Evolutionary conservation across 2,888 invertebrate genomes (phyloP).

Genomic region (Hanleya hanleyi): DNA sequence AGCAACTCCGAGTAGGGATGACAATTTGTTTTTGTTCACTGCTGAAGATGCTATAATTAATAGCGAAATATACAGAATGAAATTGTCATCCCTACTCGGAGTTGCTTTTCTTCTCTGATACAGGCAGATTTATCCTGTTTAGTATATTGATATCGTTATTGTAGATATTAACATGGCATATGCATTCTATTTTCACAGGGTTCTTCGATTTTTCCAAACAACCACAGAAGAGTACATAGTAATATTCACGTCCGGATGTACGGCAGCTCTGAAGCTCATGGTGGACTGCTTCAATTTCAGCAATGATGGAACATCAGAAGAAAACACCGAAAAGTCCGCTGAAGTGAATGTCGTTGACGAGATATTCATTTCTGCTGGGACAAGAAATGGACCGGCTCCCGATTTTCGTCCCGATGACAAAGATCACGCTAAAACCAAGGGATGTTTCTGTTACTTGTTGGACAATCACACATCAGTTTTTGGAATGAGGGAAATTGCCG

Average conservation of each 20-base stretch:
- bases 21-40: too few species aligned
- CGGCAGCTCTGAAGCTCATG: slow-evolving; percentile 87
- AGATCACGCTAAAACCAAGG: slow-evolving; percentile 59
- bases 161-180: too few species aligned
- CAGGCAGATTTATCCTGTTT: too few species aligned
- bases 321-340: slow-evolving; percentile 18
- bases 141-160: too few species aligned
- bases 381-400: too few species aligned
- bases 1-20: too few species aligned
- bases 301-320: slow-evolving; percentile 11
- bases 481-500: slow-evolving; percentile 88
- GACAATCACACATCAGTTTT: slow-evolving; percentile 98
- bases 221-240: slow-evolving; percentile 86
- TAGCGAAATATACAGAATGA: too few species aligned
- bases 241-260: slow-evolving; percentile 96
- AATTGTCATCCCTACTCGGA: too few species aligned
- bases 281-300: slow-evolving; percentile 82
- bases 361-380: too few species aligned
- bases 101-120: too few species aligned
- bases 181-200: too few species aligned
- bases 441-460: slow-evolving; percentile 85
- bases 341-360: background rate
- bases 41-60: too few species aligned
- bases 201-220: slow-evolving; percentile 90
- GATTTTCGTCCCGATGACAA: background rate